Evolutionary conservation across 2,888 invertebrate species (phyloP), one percentile per base, ranked within the genome.

Genomic region (Leucophora obtusa): DNA sequence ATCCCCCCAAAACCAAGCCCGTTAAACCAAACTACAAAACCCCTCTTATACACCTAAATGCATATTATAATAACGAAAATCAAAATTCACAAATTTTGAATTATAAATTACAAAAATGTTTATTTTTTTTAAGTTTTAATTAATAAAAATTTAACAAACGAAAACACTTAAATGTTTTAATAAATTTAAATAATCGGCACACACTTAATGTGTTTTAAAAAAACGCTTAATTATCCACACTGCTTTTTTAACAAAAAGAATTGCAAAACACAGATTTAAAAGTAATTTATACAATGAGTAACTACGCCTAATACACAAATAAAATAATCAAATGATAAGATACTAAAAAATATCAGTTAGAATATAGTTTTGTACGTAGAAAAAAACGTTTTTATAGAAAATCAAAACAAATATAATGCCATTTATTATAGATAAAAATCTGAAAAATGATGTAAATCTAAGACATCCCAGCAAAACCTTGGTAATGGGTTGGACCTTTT

Each of bases 111-210:
- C n/a, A 63, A 62, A 38, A 58, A 72, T 59, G 68, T 59, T 69
- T 56, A 35, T 24, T 54, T 62, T 63, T 78, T 71, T 75, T 79
- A 62, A 75, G 43, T 60, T 71, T 73, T 50, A 70, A 79, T 66
- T 68, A 79, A 79, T 79, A 79, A 75, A 79, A 75, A 71, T 60
- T 43, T 79, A 71, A 50, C 59, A 70, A 74, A 70, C 43, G 43
- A 35, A 35, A 35, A 38, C 10, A 11, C 11, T 38, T 11, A 38
- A 11, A 38, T 38, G 11, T 38, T 38, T 38, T 11, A 28, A 28
- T 28, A 28, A 28, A 28, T 28, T 28, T 28, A 28, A 28, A 28
- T 28, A 28, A 28, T 6, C 4, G 1, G 28, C n/a, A n/a, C n/a
- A n/a, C n/a, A n/a, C 28, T 28, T 28, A 28, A 28, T 28, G 7